Base-by-base conservation (phyloP, 1,140 invertebrate genomes). In the Neomicropteryx cornuta region DNA sequence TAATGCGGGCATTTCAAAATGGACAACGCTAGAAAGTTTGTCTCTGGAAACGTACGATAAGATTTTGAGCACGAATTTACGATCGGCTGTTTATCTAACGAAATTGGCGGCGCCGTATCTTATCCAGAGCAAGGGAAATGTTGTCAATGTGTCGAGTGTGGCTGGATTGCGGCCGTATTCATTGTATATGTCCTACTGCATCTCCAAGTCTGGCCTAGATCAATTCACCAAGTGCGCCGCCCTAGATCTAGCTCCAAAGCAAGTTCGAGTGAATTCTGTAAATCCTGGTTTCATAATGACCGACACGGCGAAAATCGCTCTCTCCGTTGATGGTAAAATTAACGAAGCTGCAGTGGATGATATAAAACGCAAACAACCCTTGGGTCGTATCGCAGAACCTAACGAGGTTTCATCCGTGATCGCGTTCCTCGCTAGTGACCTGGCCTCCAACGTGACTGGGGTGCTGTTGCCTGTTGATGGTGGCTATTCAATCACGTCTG, bases 131-230 rank as follows among this genome's bases (percentile, higher is more conserved):
- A 80, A 83, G 60, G 83, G 83, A 13, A 79, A 74, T 44, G 78
- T 87, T 48, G 78, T 90, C 0, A 90, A 90, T 60, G 78, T 90
- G 3, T 88, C 83, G 2, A 87, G 83, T 55, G 78, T 89, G 2
- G 75, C 71, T 49, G 84, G 80, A 11, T 48, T 77, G 13, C 52
- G 79, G 58, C 64, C 79, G 14, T 76, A 75, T 42, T 58, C 72
- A 28, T 60, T 61, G 38, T 53, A 69, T 20, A 50, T 76, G 28
- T 66, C 77, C 0, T 87, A 87, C 46, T 75, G 73, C 45, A 76
- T 83, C 61, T 81, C 77, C 22, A 87, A 87, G 63, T 56, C 78
- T 36, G 79, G 80, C 14, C 37, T 87, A 4, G 81, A 87, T 58
- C 82, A 86, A 48, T 63, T 87, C 23, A 85, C 83, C 3, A 58